phyloP scores from a whole-genome alignment of 2,888 invertebrate genomes.

The Andrena haemorrhoa region DNA sequence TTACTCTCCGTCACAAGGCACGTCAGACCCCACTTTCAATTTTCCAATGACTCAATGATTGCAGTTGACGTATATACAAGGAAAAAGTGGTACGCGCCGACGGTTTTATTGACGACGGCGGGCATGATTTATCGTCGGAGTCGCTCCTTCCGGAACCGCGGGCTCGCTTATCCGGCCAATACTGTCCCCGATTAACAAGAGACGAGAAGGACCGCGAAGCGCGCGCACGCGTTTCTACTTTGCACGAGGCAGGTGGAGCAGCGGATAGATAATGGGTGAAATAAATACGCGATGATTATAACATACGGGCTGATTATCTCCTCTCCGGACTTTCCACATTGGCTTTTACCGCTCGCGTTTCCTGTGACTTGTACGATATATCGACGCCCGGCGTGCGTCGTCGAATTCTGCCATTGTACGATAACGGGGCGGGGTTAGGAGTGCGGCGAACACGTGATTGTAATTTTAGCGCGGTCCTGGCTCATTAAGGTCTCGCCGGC shows the following conservation, averaged over 20 bases:
- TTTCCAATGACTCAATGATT: slow-evolving; percentile 1
- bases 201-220: slow-evolving; percentile 14
- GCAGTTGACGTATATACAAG: background rate
- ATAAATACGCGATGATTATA: slow-evolving; percentile 84
- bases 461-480: slow-evolving; percentile 20
- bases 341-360: slow-evolving; percentile 77
- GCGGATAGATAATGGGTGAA: slow-evolving; percentile 82
- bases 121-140: slow-evolving; percentile 23
- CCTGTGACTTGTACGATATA: slow-evolving; percentile 60
- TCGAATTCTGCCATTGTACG: slow-evolving; percentile 21
- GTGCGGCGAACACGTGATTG: slow-evolving; percentile 27
- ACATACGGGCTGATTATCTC: slow-evolving; percentile 85
- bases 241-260: slow-evolving; percentile 75
- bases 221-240: slow-evolving; percentile 63
- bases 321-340: slow-evolving; percentile 81
- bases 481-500: slow-evolving; percentile 15
- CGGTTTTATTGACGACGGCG: slow-evolving; percentile 9
- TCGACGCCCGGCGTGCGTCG: slow-evolving; percentile 27
- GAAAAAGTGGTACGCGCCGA: background rate
- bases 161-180: slow-evolving; percentile 30
- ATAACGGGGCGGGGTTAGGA: background rate
- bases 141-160: slow-evolving; percentile 27
- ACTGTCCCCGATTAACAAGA: slow-evolving; percentile 21
- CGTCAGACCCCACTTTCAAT: background rate
- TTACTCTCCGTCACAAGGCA: background rate